Base-by-base conservation (phyloP, 2,888 invertebrate species). In the Abrostola tripartita region DNA sequence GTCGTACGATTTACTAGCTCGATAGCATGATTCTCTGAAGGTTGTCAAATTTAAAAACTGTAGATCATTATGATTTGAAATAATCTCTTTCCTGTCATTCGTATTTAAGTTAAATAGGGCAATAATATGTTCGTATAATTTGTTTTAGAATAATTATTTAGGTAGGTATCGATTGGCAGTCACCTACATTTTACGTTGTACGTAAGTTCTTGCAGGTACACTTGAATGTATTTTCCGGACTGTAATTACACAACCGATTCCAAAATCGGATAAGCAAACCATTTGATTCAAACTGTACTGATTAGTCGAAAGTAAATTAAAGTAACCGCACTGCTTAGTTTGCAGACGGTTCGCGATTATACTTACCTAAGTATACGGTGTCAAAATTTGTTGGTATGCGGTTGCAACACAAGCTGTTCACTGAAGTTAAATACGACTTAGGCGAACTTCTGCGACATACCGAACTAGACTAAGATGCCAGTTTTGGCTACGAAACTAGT, bases 361-460 rank as follows among this genome's bases (percentile, higher is more conserved):
- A 86, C 85, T 74, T 81, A 83, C 82, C 75, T 80, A 84, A 85
- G 82, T 86, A 82, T 76, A 87, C 85, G 84, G 89, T 91, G 91
- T 91, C 91, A 92, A 92, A 93, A 92, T 93, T 90, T 90, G 90
- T 91, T 90, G 88, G 91, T 89, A 87, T 90, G 92, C 86, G 92
- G 92, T 89, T 84, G 85, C 86, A 88, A 88, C 88, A 88, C 91
- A 92, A 90, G 92, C 92, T 90, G 91, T 87, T 90, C 89, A 80
- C 86, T 81, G 72, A 91, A 92, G 89, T 92, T 92, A 92, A 92
- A 92, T 92, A 92, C 91, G 90, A 92, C 91, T 92, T 92, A 90
- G 90, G 81, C 85, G 80, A 91, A 92, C 87, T 92, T 92, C 78
- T 77, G 86, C 85, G 87, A 90, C 92, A 90, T 85, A 90, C 88